Evolutionary conservation across 2,113 vertebrate genomes (phyloP).

Genomic region (Oceanodroma tethys): DNA sequence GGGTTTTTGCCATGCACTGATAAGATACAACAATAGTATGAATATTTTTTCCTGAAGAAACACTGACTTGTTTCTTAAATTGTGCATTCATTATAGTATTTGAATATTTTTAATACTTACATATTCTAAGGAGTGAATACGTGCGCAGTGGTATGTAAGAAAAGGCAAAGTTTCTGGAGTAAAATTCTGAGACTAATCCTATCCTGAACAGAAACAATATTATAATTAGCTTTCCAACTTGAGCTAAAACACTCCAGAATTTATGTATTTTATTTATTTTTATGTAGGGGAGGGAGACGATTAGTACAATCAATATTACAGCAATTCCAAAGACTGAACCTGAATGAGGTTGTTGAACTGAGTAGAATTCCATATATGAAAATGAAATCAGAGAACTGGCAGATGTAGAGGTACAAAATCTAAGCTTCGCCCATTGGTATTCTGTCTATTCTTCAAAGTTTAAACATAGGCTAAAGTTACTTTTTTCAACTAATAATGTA

Average conservation of each 20-base stretch:
- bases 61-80: not conserved
- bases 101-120: not conserved
- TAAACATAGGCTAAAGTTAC: not conserved
- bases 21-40: not conserved
- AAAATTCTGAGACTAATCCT: not conserved
- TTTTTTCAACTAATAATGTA: not conserved
- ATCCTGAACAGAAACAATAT: not conserved
- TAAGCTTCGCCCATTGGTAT: not conserved
- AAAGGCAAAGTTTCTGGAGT: not conserved
- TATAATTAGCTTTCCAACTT: not conserved
- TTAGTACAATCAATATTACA: not conserved
- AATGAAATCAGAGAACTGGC: not conserved
- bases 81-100: not conserved
- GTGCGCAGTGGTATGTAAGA: not conserved
- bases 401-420: not conserved
- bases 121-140: not conserved
- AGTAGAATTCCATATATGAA: not conserved
- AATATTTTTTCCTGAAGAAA: not conserved
- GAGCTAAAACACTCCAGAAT: not conserved
- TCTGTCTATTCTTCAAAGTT: not conserved
- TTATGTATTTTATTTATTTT: not conserved
- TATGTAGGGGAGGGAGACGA: fast-evolving
- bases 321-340: not conserved
- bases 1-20: not conserved
- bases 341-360: not conserved